Evolutionary conservation across 2,888 invertebrate genomes (phyloP), one percentile per base, ranked within the genome.

Genomic region (Prosapia bicincta): DNA sequence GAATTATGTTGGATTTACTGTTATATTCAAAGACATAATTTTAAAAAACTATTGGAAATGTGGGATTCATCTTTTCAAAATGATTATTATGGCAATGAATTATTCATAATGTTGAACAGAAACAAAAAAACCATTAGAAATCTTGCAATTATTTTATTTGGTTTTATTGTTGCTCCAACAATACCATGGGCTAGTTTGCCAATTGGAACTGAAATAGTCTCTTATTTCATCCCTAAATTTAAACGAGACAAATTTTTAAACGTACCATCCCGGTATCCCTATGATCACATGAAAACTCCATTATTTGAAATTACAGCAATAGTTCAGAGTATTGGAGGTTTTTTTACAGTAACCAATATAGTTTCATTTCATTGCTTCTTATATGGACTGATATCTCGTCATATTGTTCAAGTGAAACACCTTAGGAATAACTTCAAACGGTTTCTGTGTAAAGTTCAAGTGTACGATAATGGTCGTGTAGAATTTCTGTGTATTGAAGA

Each of bases 181-280:
- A 68, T 73, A 24, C 73, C 73, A 0, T 73, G 73, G 73, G 73
- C 68, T 0, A 9, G 43, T n/a, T 28, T 73, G 10, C 69, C 73
- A 13, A 38, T 73, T 1, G 68, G 68, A 38, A 26, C 38, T 6
- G 68, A 73, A 26, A 26, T 30, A 7, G n/a, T 68, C 2, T 73
- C 73, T 10, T 43, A 68, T 25, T 7, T 68, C 0, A 7, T 73
- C 20, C 68, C 73, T 24, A 26, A 23, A 3, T 26, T 72, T 24
- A 38, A 30, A 10, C 66, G 67, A 25, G 25, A 38, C 13, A 68
- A 26, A 23, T 73, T 73, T 20, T 43, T 73, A 3, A 54, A 68
- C n/a, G 43, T 73, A 26, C 73, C 73, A 20, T 38, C 73, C 1
- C 20, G 26, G 20, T 66, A 68, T 30, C 73, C 73, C 0, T 73